phyloP scores from a whole-genome alignment of 1,140 invertebrate genomes.

The Meloidogyne hapla region DNA sequence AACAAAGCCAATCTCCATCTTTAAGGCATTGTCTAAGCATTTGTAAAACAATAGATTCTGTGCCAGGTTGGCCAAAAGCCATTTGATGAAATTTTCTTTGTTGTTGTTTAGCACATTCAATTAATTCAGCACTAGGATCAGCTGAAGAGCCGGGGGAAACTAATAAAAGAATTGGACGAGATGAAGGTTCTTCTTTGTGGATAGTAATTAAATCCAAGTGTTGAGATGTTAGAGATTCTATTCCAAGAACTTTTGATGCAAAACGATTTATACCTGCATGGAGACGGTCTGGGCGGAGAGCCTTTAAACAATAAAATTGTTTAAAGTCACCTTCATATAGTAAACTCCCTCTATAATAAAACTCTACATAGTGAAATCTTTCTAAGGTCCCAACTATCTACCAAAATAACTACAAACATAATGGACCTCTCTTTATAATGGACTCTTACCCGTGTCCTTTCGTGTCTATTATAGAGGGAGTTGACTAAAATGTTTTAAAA shows the following conservation, averaged over 20 bases:
- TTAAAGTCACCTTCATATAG: too few relatives aligned
- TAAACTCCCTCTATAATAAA: too few relatives aligned
- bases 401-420: too few relatives aligned
- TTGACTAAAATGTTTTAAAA: too few relatives aligned
- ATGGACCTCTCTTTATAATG: too few relatives aligned
- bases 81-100: slow-evolving; percentile 35
- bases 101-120: slow-evolving; percentile 69
- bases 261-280: slow-evolving; percentile 74
- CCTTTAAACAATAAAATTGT: too few relatives aligned
- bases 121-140: slow-evolving; percentile 79
- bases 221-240: slow-evolving; percentile 69
- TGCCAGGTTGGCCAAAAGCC: slow-evolving; percentile 49
- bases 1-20: slow-evolving; percentile 50
- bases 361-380: too few relatives aligned
- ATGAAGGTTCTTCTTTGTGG: slow-evolving; percentile 68
- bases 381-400: too few relatives aligned
- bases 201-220: slow-evolving; percentile 71
- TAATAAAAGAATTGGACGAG: slow-evolving; percentile 74
- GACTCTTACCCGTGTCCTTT: too few relatives aligned
- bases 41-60: slow-evolving; percentile 35
- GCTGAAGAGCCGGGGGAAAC: slow-evolving; percentile 71
- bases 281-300: slow-evolving; percentile 77
- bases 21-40: slow-evolving; percentile 52
- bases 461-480: too few relatives aligned
- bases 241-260: slow-evolving; percentile 70